Base-by-base conservation (phyloP, 2,113 vertebrate genomes). In the Siphamia tubifer region DNA sequence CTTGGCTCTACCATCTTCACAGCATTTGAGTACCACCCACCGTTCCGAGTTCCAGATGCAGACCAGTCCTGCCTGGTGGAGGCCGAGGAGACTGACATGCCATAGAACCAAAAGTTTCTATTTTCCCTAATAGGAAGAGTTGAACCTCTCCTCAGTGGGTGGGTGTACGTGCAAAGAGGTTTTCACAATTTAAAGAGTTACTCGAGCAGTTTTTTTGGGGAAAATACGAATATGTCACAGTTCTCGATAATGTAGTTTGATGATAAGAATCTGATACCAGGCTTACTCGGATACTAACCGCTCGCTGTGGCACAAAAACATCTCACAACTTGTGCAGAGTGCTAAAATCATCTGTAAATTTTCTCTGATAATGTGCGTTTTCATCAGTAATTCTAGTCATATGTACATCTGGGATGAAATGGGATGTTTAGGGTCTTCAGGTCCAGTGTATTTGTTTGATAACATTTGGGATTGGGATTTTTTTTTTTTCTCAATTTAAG, bases 41-140 rank as follows among this genome's bases (percentile, higher is more conserved):
- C 90, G 3, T 85, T 93, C 49, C 83, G 85, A 72, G 67, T 91
- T 10, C 87, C 91, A 27, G 88, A 89, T 23, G 68, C 75, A 0
- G 95, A 96, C 10, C 88, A 90, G 79, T 89, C 91, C 17, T 84
- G 91, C 69, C 85, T 96, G 81, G 91, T 96, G 78, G 92, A 93
- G 49, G 88, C 89, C 1, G 93, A 95, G 67, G 95, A 95, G 82
- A 91, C 87, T 0, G 92, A 94, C n/a, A 84, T 63, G 53, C 69
- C 90, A 8, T 93, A 92, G 80, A 44, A 58, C 23, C 24, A 31
- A 36, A 32, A 19, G 34, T 32, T 5, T 53, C 27, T 10, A 7
- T 20, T 4, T 49, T 36, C 15, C 57, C 24, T 35, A 20, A 20
- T 19, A 21, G 5, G 20, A 53, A 60, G 31, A 17, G 10, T 9